These are phyloP conservation scores for Panagrolaimus sp. DNA, from an alignment of 1,140 invertebrate species.

Conservation along the genomic window DNA sequence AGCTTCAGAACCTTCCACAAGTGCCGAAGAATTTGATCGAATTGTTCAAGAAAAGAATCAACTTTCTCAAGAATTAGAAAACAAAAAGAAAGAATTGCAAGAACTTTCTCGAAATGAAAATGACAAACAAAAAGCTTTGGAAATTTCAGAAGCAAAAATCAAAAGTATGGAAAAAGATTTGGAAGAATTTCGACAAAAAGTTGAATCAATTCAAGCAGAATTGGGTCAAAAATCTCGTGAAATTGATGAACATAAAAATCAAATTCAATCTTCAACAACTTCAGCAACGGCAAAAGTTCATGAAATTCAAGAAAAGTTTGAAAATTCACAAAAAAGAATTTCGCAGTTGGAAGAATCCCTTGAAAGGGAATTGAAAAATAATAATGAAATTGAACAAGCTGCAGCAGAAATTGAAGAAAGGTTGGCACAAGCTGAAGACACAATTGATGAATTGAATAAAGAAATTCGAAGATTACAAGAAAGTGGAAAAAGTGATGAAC, in stretches of 20 bases:
- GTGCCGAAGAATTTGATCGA: background rate
- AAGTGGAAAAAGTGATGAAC: background rate
- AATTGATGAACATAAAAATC: too few relatives aligned
- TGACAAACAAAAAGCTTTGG: too few relatives aligned
- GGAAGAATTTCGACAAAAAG: too few relatives aligned
- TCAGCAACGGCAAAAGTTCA: background rate
- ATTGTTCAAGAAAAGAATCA: background rate
- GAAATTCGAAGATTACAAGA: background rate
- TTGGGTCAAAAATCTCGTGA: too few relatives aligned
- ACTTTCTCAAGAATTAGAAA: too few relatives aligned
- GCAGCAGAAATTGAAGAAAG: background rate
- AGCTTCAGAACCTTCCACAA: background rate
- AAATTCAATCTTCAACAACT: too few relatives aligned
- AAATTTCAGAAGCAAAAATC: too few relatives aligned
- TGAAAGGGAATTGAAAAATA: background rate
- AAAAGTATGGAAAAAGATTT: too few relatives aligned
- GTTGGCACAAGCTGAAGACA: conserved; percentile 1
- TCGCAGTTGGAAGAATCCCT: background rate
- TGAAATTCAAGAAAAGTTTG: background rate
- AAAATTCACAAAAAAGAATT: background rate
- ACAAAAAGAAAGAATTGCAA: too few relatives aligned
- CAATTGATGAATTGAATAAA: background rate
- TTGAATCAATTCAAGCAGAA: too few relatives aligned
- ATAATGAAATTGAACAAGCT: background rate
- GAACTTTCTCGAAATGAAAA: too few relatives aligned